Evolutionary conservation across 1,140 invertebrate genomes (phyloP).

Genomic region (Drosophila repleta): DNA sequence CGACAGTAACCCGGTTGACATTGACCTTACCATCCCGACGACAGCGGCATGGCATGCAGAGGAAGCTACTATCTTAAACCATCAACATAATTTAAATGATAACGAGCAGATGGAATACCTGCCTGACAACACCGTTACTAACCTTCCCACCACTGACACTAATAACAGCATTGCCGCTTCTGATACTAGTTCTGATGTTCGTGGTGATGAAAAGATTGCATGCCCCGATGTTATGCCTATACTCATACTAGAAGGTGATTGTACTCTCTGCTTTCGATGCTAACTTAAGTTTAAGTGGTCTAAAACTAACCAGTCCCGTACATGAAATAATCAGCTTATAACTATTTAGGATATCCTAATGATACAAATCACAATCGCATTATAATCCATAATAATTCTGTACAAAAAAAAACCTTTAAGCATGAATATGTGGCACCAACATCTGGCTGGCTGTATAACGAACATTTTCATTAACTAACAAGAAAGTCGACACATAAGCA

Average conservation of each 20-base stretch:
- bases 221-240: conserved; percentile 83
- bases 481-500: not conserved
- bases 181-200: conserved; percentile 28
- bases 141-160: conserved; percentile 21
- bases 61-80: conserved; percentile 35
- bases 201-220: conserved; percentile 65
- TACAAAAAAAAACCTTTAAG: conserved; percentile 63
- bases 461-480: conserved; percentile 13
- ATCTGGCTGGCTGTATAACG: conserved; percentile 32
- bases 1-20: conserved; percentile 40
- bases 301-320: conserved; percentile 39
- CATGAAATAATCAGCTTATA: conserved; percentile 33
- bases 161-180: conserved; percentile 21
- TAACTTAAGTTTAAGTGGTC: conserved; percentile 46
- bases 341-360: conserved; percentile 23
- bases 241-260: conserved; percentile 84
- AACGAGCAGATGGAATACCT: conserved; percentile 13
- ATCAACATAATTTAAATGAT: conserved; percentile 21
- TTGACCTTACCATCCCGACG: conserved; percentile 38
- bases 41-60: conserved; percentile 37
- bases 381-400: conserved; percentile 24
- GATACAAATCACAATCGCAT: conserved; percentile 6
- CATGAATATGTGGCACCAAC: conserved; percentile 51
- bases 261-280: conserved; percentile 56
- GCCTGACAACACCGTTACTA: conserved; percentile 29